Base-by-base conservation (phyloP, 2,888 invertebrate genomes). In the Sarcophaga carnaria region DNA sequence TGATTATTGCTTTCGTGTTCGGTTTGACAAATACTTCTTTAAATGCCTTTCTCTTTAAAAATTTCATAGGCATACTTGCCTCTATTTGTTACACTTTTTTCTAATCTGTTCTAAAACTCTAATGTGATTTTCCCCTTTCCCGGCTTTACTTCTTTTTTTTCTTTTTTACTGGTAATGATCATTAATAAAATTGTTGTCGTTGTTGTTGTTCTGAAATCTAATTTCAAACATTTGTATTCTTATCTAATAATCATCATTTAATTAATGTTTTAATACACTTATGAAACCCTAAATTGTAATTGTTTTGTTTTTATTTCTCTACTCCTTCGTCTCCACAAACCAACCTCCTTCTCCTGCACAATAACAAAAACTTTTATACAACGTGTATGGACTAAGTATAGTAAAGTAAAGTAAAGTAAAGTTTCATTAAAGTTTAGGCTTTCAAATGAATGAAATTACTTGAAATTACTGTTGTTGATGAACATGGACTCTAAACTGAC, bases 221-320 rank as follows among this genome's bases (percentile, higher is more conserved):
- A 54, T 14, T 37, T 37, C 37, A 37, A 14, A 54, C 17, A 47
- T 45, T 37, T 67, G 37, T 67, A 11, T 45, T 45, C 45, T 14
- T 80, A 85, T 85, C 80, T 80, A 62, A 78, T 83, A 78, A 71
- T 80, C 76, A 76, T 80, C 76, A 80, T 85, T 80, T 85, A 80
- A 85, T 85, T 80, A 85, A 80, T 85, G 84, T 77, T 80, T 85
- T 80, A 85, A 85, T 80, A 76, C 76, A 64, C 71, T 85, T 85
- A 80, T 80, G 76, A 63, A 83, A 80, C 69, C 60, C 27, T 59
- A 80, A 84, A 72, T 80, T 83, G 78, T 83, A 64, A 84, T 80
- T 80, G 60, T 85, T 80, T 85, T 85, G 66, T 80, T 78, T 78
- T 11, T 20, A 25, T 63, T 14, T 14, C 54, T 12, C 4, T 17